Conservation (phyloP, 2,888 invertebrate genomes). For the Petrophora chlorosata region DNA sequence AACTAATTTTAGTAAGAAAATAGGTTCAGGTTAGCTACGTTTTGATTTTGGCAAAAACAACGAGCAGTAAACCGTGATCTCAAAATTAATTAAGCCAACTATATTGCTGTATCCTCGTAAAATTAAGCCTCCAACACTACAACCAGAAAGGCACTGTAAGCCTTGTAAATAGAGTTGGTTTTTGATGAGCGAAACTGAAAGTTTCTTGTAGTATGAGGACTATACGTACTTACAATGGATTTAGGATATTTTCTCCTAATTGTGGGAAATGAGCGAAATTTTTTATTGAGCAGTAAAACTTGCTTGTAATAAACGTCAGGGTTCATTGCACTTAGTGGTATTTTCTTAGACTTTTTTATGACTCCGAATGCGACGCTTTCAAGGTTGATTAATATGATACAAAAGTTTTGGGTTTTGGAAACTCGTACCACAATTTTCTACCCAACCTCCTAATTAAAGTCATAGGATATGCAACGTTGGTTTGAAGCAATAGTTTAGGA, state of each 20-base stretch:
- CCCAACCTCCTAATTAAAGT: too few species aligned
- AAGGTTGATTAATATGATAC: slow-evolving; percentile 27
- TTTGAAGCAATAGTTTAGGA: too few species aligned
- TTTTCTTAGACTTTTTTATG: slow-evolving; percentile 59
- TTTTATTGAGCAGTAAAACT: slow-evolving; percentile 72
- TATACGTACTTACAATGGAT: slow-evolving; percentile 34
- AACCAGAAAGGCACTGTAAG: slow-evolving; percentile 4
- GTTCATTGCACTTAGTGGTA: slow-evolving; percentile 65
- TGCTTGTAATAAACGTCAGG: slow-evolving; percentile 64
- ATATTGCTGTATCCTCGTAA: slow-evolving; percentile 49
- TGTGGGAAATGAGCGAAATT: slow-evolving; percentile 70
- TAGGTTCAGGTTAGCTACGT: not conserved
- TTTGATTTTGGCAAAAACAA: slow-evolving; percentile 28
- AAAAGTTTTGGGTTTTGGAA: too few species aligned
- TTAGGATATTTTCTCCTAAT: slow-evolving; percentile 55
- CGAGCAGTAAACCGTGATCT: slow-evolving; percentile 48
- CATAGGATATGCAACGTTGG: too few species aligned
- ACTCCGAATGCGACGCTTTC: slow-evolving; percentile 41
- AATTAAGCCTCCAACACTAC: slow-evolving; percentile 24
- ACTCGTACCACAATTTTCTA: too few species aligned
- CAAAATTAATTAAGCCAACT: slow-evolving; percentile 59
- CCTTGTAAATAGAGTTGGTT: slow-evolving; percentile 2
- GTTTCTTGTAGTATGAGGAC: slow-evolving; percentile 25
- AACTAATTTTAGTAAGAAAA: not conserved
- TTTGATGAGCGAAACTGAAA: slow-evolving; percentile 2